Evolutionary conservation across 1,140 invertebrate genomes (phyloP), one percentile per base, ranked within the genome.

Genomic region (Dolichoris vasculosae): DNA sequence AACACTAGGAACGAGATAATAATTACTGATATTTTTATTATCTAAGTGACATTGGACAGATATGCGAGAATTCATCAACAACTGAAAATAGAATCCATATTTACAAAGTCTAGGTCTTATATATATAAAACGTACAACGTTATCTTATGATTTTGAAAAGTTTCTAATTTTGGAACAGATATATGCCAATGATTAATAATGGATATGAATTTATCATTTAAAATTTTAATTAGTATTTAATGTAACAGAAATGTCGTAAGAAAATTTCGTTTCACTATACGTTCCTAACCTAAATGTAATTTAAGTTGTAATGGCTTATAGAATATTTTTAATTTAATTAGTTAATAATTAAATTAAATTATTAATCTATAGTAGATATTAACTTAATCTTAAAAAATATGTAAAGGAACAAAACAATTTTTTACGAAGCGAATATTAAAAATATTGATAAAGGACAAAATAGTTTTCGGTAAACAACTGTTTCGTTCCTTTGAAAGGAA

Each of bases 11-110:
- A 35, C 43, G 13, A 75, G 82, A 83, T 63, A 83, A 71, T 32
- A 63, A 63, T 76, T 43, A 30, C 26, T 30, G 20, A 59, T 59
- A n/a, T 17, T 59, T 82, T 48, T 83, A 76, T 83, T 46, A 71
- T 82, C 80, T 17, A 11, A n/a, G 26, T 51, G 46, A 82, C 80
- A 64, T 82, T 82, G 46, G 6, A 30, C 40, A 40, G 30, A 20
- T 81, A 48, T 23, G 40, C 63, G 46, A 1, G 26, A 40, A 69
- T 69, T 81, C n/a, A 69, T 48, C 78, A 69, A 35, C 38, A 32
- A 67, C 26, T 69, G 40, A 32, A 81, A 81, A 81, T 35, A 48
- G 63, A 79, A 63, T 20, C 15, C 78, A 8, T 80, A 26, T 80
- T 59, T 80, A 67, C 59, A 32, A 64, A 46, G n/a, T n/a, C 40